Evolutionary conservation across 2,797 vertebrate genomes (phyloP).

Genomic region (Podargus strigoides): DNA sequence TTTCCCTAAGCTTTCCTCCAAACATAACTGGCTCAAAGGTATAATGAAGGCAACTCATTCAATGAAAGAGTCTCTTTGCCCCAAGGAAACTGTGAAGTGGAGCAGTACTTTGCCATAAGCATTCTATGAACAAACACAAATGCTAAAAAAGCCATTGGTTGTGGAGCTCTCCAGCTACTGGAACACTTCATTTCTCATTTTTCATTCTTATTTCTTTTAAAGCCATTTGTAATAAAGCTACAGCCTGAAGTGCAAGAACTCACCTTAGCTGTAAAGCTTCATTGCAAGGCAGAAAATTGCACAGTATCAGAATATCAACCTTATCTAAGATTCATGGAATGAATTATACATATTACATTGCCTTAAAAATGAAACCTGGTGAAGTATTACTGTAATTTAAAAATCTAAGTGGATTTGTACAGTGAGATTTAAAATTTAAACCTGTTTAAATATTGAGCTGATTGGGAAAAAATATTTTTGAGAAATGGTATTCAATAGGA

Average conservation of each 20-base stretch:
- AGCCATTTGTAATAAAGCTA: conserved; percentile 40
- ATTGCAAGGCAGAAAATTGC: conserved; percentile 51
- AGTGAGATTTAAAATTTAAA: conserved; percentile 79
- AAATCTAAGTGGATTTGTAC: conserved; percentile 74
- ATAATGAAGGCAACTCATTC: not conserved
- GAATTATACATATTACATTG: conserved; percentile 77
- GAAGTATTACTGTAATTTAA: conserved; percentile 79
- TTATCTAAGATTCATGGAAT: conserved; percentile 76
- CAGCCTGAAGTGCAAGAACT: conserved; percentile 38
- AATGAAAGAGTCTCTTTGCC: not conserved
- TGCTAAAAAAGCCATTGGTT: conserved; percentile 1
- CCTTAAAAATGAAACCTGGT: conserved; percentile 77
- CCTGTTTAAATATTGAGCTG: conserved; percentile 78
- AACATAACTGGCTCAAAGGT: not conserved
- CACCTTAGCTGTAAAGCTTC: conserved; percentile 52
- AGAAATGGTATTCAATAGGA: conserved; percentile 72
- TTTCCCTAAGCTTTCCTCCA: not conserved
- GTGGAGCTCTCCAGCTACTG: conserved; percentile 19
- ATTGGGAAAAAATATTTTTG: conserved; percentile 67
- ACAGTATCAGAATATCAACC: conserved; percentile 49
- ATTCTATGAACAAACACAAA: not conserved
- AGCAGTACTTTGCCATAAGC: not conserved
- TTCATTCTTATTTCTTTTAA: conserved; percentile 54
- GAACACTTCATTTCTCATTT: conserved; percentile 44
- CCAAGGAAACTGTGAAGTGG: not conserved